Evolutionary conservation across 2,797 vertebrate species (phyloP).

Genomic region (Malacoraja senta): DNA sequence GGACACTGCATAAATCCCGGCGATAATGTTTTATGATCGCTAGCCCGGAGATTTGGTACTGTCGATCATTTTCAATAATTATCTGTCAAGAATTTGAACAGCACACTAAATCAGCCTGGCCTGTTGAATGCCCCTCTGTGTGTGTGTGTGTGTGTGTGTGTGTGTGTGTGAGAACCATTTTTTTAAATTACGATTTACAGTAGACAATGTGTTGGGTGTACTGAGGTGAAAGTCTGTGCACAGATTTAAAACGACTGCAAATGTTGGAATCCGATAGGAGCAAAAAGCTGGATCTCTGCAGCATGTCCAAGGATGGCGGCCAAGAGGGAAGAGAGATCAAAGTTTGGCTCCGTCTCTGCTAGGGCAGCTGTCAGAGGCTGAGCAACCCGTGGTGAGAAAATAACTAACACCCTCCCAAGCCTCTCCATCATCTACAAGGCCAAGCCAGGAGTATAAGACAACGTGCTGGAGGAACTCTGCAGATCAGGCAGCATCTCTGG

Average conservation of each 20-base stretch:
- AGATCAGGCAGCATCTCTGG: too few relatives aligned
- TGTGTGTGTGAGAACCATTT: background rate
- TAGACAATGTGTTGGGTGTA: background rate
- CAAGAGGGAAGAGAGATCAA: background rate
- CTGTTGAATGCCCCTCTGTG: background rate
- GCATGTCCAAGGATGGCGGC: background rate
- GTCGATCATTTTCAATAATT: constrained; percentile 30
- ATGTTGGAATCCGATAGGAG: background rate
- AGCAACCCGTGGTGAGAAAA: too few relatives aligned
- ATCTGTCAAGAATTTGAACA: background rate
- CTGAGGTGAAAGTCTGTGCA: background rate
- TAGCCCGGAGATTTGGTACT: background rate
- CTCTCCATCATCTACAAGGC: too few relatives aligned
- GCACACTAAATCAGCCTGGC: background rate
- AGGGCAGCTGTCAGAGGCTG: too few relatives aligned
- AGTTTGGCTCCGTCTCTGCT: background rate
- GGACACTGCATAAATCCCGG: constrained; percentile 12
- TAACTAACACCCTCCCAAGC: too few relatives aligned
- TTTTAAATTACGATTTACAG: background rate
- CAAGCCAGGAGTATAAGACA: too few relatives aligned
- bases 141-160: background rate
- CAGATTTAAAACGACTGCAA: background rate
- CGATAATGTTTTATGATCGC: constrained; percentile 19
- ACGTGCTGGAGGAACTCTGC: too few relatives aligned
- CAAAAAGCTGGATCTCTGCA: background rate